Percentiles rank a stretch among this genome's conserved stretches.
phyloP scores from a whole-genome alignment of 2,113 vertebrate species.

The Eubucco bourcierii region DNA sequence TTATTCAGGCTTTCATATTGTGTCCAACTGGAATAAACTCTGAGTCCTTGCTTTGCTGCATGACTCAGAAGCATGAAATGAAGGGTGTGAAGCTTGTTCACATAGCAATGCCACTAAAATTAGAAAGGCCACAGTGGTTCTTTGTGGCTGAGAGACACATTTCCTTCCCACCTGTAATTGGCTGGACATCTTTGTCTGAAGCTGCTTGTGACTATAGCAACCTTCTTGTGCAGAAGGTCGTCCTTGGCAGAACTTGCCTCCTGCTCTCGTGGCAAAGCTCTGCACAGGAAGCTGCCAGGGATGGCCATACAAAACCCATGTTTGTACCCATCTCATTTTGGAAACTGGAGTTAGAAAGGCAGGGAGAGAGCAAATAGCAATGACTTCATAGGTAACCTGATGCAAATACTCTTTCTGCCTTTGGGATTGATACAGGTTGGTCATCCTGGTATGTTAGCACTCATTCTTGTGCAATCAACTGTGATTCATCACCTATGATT shows the following conservation, averaged over 20 bases:
- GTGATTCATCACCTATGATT: background rate
- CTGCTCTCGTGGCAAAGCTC: constrained; percentile 19
- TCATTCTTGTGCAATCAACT: background rate
- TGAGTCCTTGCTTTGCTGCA: background rate
- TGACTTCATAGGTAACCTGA: background rate
- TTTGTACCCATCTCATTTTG: background rate
- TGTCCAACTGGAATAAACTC: background rate
- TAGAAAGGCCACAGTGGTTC: background rate
- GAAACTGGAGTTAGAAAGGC: background rate
- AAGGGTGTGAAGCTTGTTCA: background rate
- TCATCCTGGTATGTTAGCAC: background rate
- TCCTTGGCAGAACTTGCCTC: constrained; percentile 41
- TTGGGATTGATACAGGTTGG: background rate
- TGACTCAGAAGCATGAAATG: background rate
- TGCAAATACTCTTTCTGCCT: background rate
- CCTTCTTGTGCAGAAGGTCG: background rate
- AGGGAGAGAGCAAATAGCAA: background rate
- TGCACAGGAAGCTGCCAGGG: background rate
- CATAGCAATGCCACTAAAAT: constrained; percentile 3
- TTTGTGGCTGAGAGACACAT: background rate
- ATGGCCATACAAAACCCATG: background rate
- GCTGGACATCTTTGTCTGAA: constrained; percentile 3
- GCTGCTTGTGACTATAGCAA: background rate
- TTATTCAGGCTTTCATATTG: background rate
- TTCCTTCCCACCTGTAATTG: background rate